A percentile compares a stretch with the other conserved stretches of the same genome.
phyloP scores from a whole-genome alignment of 2,113 vertebrate species.

The Chloebia gouldiae region DNA sequence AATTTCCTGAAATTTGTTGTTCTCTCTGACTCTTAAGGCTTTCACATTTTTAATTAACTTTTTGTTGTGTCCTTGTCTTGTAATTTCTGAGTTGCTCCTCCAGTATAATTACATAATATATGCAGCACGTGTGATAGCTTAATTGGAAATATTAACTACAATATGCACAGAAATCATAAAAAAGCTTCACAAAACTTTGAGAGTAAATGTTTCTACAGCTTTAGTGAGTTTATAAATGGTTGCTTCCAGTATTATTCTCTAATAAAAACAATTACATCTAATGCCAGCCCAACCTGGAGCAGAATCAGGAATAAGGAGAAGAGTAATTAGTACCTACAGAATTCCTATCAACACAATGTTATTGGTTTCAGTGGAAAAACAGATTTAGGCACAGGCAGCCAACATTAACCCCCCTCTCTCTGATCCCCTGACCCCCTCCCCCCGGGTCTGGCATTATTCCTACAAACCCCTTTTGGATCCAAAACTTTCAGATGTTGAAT shows the following conservation, averaged over 20 bases:
- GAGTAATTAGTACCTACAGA: slow-evolving; percentile 22
- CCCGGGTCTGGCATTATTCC: not conserved
- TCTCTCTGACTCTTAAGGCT: slow-evolving; percentile 60
- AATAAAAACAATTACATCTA: slow-evolving; percentile 58
- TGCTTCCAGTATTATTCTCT: slow-evolving; percentile 25
- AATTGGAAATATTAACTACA: slow-evolving; percentile 67
- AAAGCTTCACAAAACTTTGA: slow-evolving; percentile 70
- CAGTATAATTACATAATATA: slow-evolving; percentile 72
- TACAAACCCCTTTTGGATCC: slow-evolving; percentile 31
- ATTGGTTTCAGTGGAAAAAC: slow-evolving; percentile 17
- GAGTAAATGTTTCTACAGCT: slow-evolving; percentile 60
- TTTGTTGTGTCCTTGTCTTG: slow-evolving; percentile 77
- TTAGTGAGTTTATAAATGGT: slow-evolving; percentile 62
- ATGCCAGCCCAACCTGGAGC: slow-evolving; percentile 28
- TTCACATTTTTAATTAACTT: slow-evolving; percentile 77
- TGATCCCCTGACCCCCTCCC: slow-evolving; percentile 31
- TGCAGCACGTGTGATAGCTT: slow-evolving; percentile 70
- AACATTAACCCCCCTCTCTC: not conserved
- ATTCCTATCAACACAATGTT: not conserved
- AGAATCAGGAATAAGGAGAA: slow-evolving; percentile 34
- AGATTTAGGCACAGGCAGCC: slow-evolving; percentile 2
- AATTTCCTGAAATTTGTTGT: slow-evolving; percentile 72
- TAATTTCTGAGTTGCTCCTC: slow-evolving; percentile 76
- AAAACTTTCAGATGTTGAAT: slow-evolving; percentile 27
- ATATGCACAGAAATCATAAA: slow-evolving; percentile 57